These are phyloP conservation scores for Rhodeus uyekii DNA, from an alignment of 2,797 vertebrate genomes.

Conservation along the genomic window DNA sequence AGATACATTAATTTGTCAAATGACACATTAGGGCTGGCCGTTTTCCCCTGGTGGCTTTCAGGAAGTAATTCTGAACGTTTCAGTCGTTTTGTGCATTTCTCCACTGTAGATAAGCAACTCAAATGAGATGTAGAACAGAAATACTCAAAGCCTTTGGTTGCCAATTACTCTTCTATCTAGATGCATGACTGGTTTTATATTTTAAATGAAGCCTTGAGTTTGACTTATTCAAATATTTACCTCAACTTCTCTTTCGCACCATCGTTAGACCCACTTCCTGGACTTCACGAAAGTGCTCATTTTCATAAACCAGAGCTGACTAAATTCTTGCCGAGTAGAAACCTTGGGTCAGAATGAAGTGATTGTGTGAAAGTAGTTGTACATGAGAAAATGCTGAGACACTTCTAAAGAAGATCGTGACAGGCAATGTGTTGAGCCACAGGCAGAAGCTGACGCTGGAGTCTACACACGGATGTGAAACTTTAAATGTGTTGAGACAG, in stretches of 20 bases:
- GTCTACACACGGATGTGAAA: conserved; percentile 39
- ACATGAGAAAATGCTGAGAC: not conserved
- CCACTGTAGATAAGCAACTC: not conserved
- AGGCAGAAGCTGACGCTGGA: not conserved
- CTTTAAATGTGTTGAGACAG: not conserved
- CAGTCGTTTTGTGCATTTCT: not conserved
- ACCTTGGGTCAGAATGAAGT: not conserved
- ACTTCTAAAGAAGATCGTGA: not conserved
- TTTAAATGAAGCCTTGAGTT: not conserved
- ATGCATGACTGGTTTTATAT: not conserved
- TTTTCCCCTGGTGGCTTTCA: not conserved
- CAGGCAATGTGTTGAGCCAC: not conserved
- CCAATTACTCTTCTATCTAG: not conserved
- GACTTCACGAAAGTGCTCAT: not conserved
- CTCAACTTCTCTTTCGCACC: not conserved
- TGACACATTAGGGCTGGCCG: not conserved
- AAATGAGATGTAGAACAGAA: not conserved
- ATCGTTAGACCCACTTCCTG: not conserved
- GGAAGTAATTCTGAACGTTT: not conserved
- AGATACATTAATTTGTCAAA: not conserved
- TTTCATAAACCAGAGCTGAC: not conserved
- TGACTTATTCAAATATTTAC: not conserved
- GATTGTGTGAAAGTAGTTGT: not conserved
- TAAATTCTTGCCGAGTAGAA: not conserved
- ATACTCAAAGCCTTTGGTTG: not conserved